Evolutionary conservation across 2,888 invertebrate genomes (phyloP), one percentile per base, ranked within the genome.

Genomic region (Luperina testacea): DNA sequence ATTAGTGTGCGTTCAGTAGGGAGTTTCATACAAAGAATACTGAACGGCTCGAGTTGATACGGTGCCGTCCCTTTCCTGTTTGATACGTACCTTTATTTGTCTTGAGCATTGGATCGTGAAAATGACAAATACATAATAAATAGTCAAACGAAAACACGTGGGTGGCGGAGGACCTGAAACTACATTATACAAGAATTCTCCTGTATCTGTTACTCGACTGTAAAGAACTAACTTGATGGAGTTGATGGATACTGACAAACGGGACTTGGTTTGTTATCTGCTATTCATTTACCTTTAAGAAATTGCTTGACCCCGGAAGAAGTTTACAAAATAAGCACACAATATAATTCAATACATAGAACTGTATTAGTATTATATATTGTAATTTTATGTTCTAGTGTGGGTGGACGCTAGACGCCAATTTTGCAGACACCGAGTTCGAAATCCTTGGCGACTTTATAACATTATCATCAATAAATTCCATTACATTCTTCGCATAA

Each of bases 361-460:
- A 80, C 53, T 59, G 70, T 81, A 77, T 81, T 75, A n/a, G n/a
- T n/a, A 61, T 65, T 73, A 71, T 75, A 72, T 74, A 86, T 81
- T 86, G 75, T 84, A 80, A 83, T 88, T 88, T 85, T 82, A 86
- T 83, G 74, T 76, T 9, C 53, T 51, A 72, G 74, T 69, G 87
- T 88, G 71, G 86, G 88, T 74, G 80, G 80, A 63, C 63, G 57
- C 57, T 78, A 83, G 79, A 77, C 75, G 75, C 78, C 78, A 83
- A 73, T 82, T 86, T 83, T 78, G 74, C 77, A 63, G 84, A 79
- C 77, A 74, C 72, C 74, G 68, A 80, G 53, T 38, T 79, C 65
- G 70, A 78, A 77, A 84, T 77, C 24, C 20, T 45, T 71, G 9
- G 61, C 42, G 42, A 81, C 24, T 77, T 80, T 80, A 80, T 45